Conservation (phyloP, 2,113 vertebrate species). For the Oncorhynchus kisutch region DNA sequence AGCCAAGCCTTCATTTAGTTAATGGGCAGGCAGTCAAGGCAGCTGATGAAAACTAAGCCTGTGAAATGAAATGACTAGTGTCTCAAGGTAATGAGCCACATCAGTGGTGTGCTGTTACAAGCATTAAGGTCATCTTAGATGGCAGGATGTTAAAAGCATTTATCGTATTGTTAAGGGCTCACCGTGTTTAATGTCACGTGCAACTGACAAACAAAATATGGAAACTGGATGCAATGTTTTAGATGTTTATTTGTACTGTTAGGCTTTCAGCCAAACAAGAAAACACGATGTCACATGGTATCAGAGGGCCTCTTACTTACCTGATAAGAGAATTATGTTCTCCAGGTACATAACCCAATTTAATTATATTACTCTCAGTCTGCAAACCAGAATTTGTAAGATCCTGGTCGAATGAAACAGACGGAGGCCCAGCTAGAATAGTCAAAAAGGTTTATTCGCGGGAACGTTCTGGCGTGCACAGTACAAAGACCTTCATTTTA, state of each 20-base stretch:
- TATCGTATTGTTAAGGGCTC: slow-evolving; percentile 56
- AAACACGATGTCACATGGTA: slow-evolving; percentile 54
- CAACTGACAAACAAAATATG: slow-evolving; percentile 52
- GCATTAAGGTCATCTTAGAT: slow-evolving; percentile 68
- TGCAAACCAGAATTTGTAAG: no score
- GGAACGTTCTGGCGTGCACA: no score
- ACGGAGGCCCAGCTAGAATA: no score
- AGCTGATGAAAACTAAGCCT: slow-evolving; percentile 77
- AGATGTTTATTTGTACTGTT: slow-evolving; percentile 44
- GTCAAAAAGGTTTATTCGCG: no score
- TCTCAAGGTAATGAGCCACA: slow-evolving; percentile 72
- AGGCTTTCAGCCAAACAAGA: slow-evolving; percentile 47
- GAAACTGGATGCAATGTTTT: slow-evolving; percentile 44
- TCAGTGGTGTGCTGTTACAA: slow-evolving; percentile 58
- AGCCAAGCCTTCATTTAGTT: slow-evolving; percentile 65
- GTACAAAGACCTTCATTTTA: no score
- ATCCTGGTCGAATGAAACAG: no score
- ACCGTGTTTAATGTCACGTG: slow-evolving; percentile 50
- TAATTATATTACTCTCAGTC: no score
- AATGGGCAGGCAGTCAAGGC: slow-evolving; percentile 57
- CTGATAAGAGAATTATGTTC: not conserved
- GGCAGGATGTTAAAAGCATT: slow-evolving; percentile 68
- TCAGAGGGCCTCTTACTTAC: slow-evolving; percentile 55
- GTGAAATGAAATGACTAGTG: slow-evolving; percentile 77
- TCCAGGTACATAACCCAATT: no score